Evolutionary conservation across 2,797 vertebrate genomes (phyloP).

Genomic region (Chelon auratus): DNA sequence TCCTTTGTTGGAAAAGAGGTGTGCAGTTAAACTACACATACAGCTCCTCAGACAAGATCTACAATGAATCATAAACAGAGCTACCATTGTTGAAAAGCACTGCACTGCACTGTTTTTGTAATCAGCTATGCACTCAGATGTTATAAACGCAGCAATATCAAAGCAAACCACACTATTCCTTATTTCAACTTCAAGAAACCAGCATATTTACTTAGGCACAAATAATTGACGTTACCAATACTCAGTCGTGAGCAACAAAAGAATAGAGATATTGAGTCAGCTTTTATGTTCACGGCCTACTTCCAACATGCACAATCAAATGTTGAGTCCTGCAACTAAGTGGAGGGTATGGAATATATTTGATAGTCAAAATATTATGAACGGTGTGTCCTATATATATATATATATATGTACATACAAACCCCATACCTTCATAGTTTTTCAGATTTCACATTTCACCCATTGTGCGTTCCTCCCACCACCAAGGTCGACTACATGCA

Average conservation of each 20-base stretch:
- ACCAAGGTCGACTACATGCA: neutral
- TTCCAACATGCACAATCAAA: neutral
- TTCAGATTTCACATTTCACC: neutral
- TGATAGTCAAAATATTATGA: neutral
- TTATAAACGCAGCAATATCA: constrained; percentile 31
- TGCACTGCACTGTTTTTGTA: constrained; percentile 24
- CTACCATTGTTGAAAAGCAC: constrained; percentile 28
- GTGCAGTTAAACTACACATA: constrained; percentile 18
- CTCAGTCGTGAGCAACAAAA: neutral
- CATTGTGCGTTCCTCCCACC: neutral
- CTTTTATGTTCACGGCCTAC: neutral
- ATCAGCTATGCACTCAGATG: constrained; percentile 10
- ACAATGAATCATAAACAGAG: constrained; percentile 12
- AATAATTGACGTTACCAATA: constrained; percentile 8
- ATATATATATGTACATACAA: neutral
- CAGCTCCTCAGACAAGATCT: constrained; percentile 6
- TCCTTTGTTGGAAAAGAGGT: neutral
- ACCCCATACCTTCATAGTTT: neutral
- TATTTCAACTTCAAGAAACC: neutral
- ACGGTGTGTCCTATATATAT: too few species aligned
- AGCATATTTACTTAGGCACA: neutral
- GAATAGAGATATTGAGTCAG: neutral
- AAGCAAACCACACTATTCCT: constrained; percentile 12
- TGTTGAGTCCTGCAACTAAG: neutral
- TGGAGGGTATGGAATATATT: constrained; percentile 1